Evolutionary conservation across 2,113 vertebrate species (phyloP), one percentile per base, ranked within the genome.

Genomic region (Narcine bancroftii): DNA sequence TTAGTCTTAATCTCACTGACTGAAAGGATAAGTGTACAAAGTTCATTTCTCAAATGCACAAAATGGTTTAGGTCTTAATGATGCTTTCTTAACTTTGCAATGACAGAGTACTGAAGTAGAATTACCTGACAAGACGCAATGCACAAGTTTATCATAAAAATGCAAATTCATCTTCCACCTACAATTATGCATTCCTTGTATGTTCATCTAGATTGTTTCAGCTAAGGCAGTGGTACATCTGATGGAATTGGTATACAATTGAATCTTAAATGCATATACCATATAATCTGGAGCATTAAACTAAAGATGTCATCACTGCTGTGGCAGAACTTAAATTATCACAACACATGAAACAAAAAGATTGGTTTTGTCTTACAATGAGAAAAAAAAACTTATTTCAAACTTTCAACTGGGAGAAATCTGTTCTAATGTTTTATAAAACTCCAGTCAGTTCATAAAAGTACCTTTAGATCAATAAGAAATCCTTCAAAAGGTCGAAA

Each of bases 401-500:
- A 69, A 91, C 24, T 66, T 45, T 3, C 42, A 47, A 42, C 21
- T 69, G 21, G 42, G 39, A 26, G 39, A 47, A 71, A 39, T 47
- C 24, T 47, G 53, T 53, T 69, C 89, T 71, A 42, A 69, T 47
- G n/a, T n/a, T 71, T 91, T 69, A 3, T 7, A 65, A 63, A 91
- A 91, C 29, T 47, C 24, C 39, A 91, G 42, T 69, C 89, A 91
- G 24, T 42, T 19, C 19, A 71, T 36, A 6, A n/a, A n/a, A n/a
- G 92, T 94, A 99, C 98, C 97, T 99, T 99, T 92, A 99, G 92
- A 95, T 99, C 98, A 0, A 99, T 99, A 29, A 99, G 96, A 93
- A 99, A 97, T 42, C 98, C 98, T 93, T 99, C 98, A 95, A 99
- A 96, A 0, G 98, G 99, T 93, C 98, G 96, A 93, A 98, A 99